Evolutionary conservation across 2,888 invertebrate species (phyloP), one percentile per base, ranked within the genome.

Genomic region (Bellardia pandia): DNA sequence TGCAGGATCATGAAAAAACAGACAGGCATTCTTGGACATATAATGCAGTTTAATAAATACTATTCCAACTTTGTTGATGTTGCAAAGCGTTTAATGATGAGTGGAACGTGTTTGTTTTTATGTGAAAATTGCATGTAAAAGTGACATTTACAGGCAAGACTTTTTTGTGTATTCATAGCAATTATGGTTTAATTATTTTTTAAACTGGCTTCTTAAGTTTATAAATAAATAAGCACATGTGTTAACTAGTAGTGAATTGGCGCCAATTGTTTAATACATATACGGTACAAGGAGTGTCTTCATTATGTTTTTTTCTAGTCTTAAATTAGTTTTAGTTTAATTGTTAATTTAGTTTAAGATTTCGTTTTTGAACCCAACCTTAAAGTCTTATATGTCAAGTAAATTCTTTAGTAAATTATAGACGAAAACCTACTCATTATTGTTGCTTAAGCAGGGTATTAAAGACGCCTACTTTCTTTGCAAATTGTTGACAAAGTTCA

Each of bases 41-140:
- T 83, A 64, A 30, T 77, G 68, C 30, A 8, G 60, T 5, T 66
- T 56, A 37, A 40, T 53, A 74, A 56, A 72, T 37, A 60, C 6
- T 48, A 48, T n/a, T 51, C n/a, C 40, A 40, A 7, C 40, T 40
- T 40, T 40, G 5, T n/a, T n/a, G n/a, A n/a, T 42, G 8, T 13
- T 45, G 9, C 45, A 45, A 45, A 11, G 9, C 9, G 13, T 45
- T 45, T 9, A 2, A 13, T 9, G 13, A 45, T 9, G 45, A 11
- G 13, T 45, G 45, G 0, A 51, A 51, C 14, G 30, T 60, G 58
- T 9, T 42, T 64, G 48, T 14, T 23, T 51, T 56, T 76, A 42
- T 51, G 48, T 58, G 66, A 60, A 74, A 82, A 86, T 86, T 66
- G 86, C 86, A 68, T 86, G 86, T 74, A 86, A 82, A 86, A 62